Evolutionary conservation across 2,888 invertebrate species (phyloP), one percentile per base, ranked within the genome.

Genomic region (Rhaphigaster nebulosa): DNA sequence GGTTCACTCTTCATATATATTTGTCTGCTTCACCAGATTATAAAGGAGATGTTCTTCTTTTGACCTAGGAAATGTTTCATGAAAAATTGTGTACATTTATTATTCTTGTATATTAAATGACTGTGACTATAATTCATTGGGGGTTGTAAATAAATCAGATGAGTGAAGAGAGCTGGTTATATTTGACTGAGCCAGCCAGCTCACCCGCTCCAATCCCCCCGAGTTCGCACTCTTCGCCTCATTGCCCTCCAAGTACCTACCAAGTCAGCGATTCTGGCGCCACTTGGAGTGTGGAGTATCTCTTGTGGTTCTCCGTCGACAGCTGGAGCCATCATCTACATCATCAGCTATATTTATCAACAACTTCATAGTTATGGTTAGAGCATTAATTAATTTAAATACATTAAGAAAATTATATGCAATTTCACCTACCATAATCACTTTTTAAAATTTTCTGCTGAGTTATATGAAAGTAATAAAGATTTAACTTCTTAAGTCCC

Each of bases 161-260:
- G 20, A 76, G 70, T 76, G 6, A 76, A 76, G 20, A 76, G 1
- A 38, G 70, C 10, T 0, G 20, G 65, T 65, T 80, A 80, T 80
- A 80, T 41, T 84, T 26, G 84, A 84, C 13, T 15, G 12, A 84
- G 13, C 4, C 84, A 41, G 1, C 45, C n/a, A 2, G 6, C 2
- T 0, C 6, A 38, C 15, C 84, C 45, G 84, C 45, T n/a, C n/a
- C 20, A 12, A 45, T 41, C 84, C 41, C 84, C 45, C 45, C 84
- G 70, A 76, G 26, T 84, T 84, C 45, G 45, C 84, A 50, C 84
- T 50, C 84, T 84, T 84, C 84, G 84, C 84, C 45, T 50, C 84
- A 84, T 84, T 84, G 84, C 84, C 45, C 84, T 45, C 84, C 84
- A 84, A 84, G 84, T 84, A n/a, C 84, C 84, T 84, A 50, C 84